A percentile compares a stretch with the other conserved stretches of the same genome.
Conservation (phyloP, 2,797 vertebrate genomes). For the Austrolebias charrua region DNA sequence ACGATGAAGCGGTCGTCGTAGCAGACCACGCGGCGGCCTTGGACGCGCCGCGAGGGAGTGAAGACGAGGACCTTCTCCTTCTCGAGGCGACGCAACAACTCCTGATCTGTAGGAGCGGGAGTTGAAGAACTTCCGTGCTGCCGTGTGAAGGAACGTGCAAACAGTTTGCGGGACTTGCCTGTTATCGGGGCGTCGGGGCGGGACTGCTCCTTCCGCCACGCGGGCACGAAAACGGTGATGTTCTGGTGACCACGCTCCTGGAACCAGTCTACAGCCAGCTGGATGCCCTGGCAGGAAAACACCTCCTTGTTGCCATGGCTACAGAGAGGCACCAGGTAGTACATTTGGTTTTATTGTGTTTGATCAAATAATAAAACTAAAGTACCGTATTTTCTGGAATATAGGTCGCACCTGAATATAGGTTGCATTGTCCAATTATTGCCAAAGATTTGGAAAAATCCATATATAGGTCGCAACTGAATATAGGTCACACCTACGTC, state of each 20-base stretch:
- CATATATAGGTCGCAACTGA: too few species aligned
- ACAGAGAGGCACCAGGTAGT: constrained; percentile 5
- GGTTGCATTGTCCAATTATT: too few species aligned
- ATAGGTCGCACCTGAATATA: too few species aligned
- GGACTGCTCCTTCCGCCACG: constrained; percentile 94
- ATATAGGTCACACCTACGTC: too few species aligned
- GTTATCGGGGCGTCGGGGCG: constrained; percentile 93
- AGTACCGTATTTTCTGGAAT: too few species aligned
- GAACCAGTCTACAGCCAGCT: constrained; percentile 94
- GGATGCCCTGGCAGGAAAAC: constrained; percentile 95
- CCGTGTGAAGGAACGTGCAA: background rate
- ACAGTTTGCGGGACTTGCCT: constrained; percentile 68
- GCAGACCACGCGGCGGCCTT: constrained; percentile 91
- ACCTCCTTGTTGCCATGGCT: constrained; percentile 98
- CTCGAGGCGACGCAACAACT: constrained; percentile 88
- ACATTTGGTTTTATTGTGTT: background rate
- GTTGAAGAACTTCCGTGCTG: too few species aligned
- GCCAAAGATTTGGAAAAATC: too few species aligned
- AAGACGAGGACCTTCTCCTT: constrained; percentile 94
- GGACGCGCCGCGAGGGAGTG: constrained; percentile 89
- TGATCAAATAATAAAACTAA: too few species aligned
- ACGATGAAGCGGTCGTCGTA: constrained; percentile 94
- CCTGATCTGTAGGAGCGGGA: constrained; percentile 81
- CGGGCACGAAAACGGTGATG: constrained; percentile 93
- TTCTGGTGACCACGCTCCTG: constrained; percentile 92